Conservation (phyloP, 2,113 vertebrate species). For the Hucho hucho region DNA sequence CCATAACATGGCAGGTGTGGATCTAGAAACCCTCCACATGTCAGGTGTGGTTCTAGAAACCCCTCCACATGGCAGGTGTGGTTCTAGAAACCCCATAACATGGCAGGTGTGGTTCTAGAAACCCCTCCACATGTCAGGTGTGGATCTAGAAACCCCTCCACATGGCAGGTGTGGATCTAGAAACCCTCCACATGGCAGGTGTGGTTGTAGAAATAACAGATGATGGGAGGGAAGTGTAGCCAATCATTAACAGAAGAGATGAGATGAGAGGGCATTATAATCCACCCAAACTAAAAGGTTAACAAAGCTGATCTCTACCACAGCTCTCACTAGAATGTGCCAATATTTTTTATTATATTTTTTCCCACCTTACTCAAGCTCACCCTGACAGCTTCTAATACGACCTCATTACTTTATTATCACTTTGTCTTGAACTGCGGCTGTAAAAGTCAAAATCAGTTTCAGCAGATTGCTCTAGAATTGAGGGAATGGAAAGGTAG, state of each 20-base stretch:
- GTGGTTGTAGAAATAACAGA: neutral
- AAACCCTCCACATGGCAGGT: too few relatives aligned
- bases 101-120: too few relatives aligned
- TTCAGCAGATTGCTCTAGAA: conserved; percentile 18
- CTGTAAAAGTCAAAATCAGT: conserved; percentile 2
- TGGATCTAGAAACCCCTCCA: too few relatives aligned
- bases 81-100: too few relatives aligned
- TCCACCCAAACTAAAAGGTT: conserved; percentile 56
- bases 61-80: too few relatives aligned
- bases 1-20: too few relatives aligned
- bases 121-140: too few relatives aligned
- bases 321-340: conserved; percentile 36
- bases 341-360: conserved; percentile 12
- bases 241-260: conserved; percentile 52
- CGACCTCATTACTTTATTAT: conserved; percentile 12
- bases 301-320: conserved; percentile 49
- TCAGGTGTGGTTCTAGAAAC: too few relatives aligned
- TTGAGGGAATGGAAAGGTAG: conserved; percentile 2
- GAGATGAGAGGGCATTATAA: conserved; percentile 48
- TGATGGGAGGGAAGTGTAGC: neutral
- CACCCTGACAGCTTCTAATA: conserved; percentile 12
- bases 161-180: too few relatives aligned
- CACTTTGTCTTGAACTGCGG: neutral
- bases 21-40: too few relatives aligned
- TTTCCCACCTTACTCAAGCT: conserved; percentile 6